Conservation (phyloP, 2,797 vertebrate species). For the Sternotherus odoratus region DNA sequence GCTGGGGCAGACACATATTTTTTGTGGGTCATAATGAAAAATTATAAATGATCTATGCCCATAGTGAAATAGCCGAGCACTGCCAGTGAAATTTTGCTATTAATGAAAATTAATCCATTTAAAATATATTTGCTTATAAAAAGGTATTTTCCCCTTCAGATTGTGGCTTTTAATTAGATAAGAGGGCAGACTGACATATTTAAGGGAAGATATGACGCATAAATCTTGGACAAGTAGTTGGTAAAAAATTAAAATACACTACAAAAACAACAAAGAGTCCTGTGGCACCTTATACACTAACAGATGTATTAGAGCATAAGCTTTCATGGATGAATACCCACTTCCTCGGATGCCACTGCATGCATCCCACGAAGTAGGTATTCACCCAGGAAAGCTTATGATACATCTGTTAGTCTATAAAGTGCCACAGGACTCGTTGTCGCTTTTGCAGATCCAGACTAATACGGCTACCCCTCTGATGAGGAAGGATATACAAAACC, state of each 20-base stretch:
- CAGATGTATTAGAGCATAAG: too few relatives aligned
- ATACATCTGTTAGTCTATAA: too few relatives aligned
- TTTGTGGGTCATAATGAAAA: neutral
- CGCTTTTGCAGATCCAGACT: too few relatives aligned
- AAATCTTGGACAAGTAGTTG: neutral
- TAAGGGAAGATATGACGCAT: neutral
- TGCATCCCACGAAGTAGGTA: too few relatives aligned
- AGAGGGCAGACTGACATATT: slow-evolving; percentile 20
- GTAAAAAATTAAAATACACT: neutral
- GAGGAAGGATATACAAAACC: neutral
- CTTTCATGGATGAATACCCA: too few relatives aligned
- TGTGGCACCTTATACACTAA: too few relatives aligned
- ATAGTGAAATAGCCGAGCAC: neutral
- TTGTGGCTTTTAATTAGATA: neutral
- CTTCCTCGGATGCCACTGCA: too few relatives aligned
- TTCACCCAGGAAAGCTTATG: too few relatives aligned
- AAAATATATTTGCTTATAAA: neutral
- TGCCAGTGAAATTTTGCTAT: neutral
- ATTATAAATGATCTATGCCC: neutral
- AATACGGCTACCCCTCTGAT: too few relatives aligned
- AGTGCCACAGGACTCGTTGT: too few relatives aligned
- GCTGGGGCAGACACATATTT: neutral
- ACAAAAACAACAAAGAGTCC: neutral
- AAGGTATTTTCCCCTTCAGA: neutral
- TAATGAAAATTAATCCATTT: neutral